phyloP scores from a whole-genome alignment of 2,888 invertebrate species.

The Nephrotoma flavescens region DNA sequence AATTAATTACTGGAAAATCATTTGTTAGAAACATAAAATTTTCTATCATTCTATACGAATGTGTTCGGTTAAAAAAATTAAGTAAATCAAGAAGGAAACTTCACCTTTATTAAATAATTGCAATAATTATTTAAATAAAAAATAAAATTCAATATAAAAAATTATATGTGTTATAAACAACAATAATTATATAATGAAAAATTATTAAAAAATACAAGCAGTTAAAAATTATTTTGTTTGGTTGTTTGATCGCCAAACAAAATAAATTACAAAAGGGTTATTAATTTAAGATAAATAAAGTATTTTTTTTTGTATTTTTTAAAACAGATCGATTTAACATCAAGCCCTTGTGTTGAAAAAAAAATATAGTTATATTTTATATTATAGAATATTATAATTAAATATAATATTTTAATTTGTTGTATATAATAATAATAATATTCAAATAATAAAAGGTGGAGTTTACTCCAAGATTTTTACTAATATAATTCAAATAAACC shows the following conservation, averaged over 20 bases:
- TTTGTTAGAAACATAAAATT: neutral
- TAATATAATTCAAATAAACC: constrained; percentile 1
- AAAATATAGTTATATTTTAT: neutral
- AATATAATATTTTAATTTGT: neutral
- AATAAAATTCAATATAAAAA: constrained; percentile 2
- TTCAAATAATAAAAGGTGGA: constrained; percentile 26
- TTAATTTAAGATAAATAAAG: neutral
- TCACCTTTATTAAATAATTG: constrained; percentile 29
- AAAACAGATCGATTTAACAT: constrained; percentile 14
- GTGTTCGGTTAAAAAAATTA: constrained; percentile 11
- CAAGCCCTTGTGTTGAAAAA: constrained; percentile 16
- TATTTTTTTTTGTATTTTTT: neutral
- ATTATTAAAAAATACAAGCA: neutral
- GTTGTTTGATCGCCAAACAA: constrained; percentile 10
- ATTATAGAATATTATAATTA: neutral
- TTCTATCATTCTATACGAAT: constrained; percentile 6
- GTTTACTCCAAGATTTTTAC: constrained; percentile 27
- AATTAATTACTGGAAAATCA: neutral
- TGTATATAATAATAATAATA: neutral
- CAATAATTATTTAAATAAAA: constrained; percentile 3
- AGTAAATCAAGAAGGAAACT: constrained; percentile 32
- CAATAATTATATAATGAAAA: neutral
- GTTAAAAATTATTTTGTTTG: neutral
- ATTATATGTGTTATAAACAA: neutral
- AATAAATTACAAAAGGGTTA: constrained; percentile 12